Evolutionary conservation across 2,113 vertebrate species (phyloP).

Genomic region (Gavia stellata): DNA sequence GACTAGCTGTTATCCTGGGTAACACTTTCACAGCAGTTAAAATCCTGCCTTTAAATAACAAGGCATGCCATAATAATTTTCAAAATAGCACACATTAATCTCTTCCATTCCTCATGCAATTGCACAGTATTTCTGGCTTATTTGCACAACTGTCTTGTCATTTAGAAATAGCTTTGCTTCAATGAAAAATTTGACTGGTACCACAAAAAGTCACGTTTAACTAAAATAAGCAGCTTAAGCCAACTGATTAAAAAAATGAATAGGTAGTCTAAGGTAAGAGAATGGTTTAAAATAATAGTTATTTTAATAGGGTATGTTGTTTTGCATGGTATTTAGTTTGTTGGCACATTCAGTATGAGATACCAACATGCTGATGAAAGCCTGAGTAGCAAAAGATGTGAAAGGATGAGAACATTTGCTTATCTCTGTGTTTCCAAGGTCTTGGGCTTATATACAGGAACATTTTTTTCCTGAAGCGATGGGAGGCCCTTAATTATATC

Average conservation of each 20-base stretch:
- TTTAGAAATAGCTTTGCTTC: not conserved
- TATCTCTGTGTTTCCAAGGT: constrained; percentile 81
- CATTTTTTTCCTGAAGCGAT: constrained; percentile 70
- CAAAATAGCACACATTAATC: not conserved
- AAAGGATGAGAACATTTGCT: not conserved
- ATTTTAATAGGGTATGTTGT: not conserved
- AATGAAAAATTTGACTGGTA: not conserved
- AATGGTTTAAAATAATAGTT: not conserved
- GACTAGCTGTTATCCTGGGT: not conserved
- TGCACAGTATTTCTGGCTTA: not conserved
- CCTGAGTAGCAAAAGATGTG: not conserved
- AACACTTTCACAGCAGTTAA: not conserved
- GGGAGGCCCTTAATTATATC: constrained; percentile 86
- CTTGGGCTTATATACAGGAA: constrained; percentile 83
- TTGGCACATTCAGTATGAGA: not conserved
- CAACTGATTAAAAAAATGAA: not conserved
- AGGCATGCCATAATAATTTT: not conserved
- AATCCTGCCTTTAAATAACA: not conserved
- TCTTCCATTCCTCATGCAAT: not conserved
- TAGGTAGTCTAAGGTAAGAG: not conserved
- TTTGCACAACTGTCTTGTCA: not conserved
- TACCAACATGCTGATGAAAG: not conserved
- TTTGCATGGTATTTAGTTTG: not conserved
- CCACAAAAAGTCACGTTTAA: not conserved
- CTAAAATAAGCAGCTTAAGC: not conserved